Evolutionary conservation across 2,797 vertebrate species (phyloP), one percentile per base, ranked within the genome.

Genomic region (Diplodus puntazzo): DNA sequence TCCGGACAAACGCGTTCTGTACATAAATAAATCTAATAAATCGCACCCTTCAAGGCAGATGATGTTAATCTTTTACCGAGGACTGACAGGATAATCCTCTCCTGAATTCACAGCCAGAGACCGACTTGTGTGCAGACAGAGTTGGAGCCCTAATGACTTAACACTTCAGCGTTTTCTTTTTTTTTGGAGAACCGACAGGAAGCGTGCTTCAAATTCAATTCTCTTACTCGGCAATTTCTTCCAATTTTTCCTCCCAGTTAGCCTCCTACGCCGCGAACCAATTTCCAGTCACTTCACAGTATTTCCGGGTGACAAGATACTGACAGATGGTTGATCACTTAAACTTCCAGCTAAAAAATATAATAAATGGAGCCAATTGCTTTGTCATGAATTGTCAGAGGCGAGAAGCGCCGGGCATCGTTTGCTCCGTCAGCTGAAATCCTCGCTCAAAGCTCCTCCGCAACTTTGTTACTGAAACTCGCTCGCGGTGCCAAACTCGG

Each of bases 371-470:
- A 73, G 72, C 49, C 64, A 46, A 30, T 67, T 63, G 69, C 73
- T 69, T 65, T 79, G 66, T 75, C 73, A 74, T 77, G 76, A 76
- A 76, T 34, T 61, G 69, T 77, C 83, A 75, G 69, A n/a, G 14
- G 66, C 60, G 48, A 43, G 8, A 69, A 25, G 52, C 27, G 69
- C 2, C 21, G 60, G 54, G 43, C 45, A 76, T 73, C 14, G 42
- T 80, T 82, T 75, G 69, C 75, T 70, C 69, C 2, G 55, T 88
- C 84, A 80, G 84, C 80, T 81, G n/a, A 81, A 88, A 80, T 72
- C 46, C 71, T 59, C 53, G 64, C 73, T 65, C 30, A 49, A 64
- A 78, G 57, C 73, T 82, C 49, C 39, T 58, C 45, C 7, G 8
- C 58, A 49, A 50, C 34, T 75, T 66, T 64, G 52, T 59, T 54